Conservation (phyloP, 2,888 invertebrate genomes). For the Acronicta psi region DNA sequence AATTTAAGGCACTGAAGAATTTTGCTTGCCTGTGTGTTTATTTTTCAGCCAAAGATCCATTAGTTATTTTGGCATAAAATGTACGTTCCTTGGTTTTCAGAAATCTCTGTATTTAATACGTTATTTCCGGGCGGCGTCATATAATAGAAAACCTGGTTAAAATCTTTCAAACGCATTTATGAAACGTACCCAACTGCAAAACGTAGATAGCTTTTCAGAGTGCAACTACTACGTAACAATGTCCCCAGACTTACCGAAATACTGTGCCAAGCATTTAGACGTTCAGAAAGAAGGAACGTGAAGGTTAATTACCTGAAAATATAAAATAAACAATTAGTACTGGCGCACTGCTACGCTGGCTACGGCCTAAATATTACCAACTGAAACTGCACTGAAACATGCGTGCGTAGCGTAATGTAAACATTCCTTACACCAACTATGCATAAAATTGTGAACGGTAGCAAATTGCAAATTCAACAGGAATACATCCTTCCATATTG, state of each 20-base stretch:
- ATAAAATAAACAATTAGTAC: conserved; percentile 79
- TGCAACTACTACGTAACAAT: conserved; percentile 75
- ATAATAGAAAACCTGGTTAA: conserved; percentile 7
- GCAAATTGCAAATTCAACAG: conserved; percentile 38
- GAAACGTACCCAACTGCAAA: conserved; percentile 14
- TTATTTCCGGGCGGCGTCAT: neutral
- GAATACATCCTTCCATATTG: conserved; percentile 11
- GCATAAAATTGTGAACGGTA: conserved; percentile 43
- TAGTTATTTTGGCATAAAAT: conserved; percentile 34
- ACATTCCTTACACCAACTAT: conserved; percentile 53
- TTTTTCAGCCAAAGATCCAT: conserved; percentile 35
- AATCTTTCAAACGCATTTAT: conserved; percentile 11
- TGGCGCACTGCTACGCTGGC: conserved; percentile 22
- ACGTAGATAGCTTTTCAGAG: conserved; percentile 47
- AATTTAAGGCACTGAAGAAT: conserved; percentile 50
- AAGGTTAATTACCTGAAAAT: conserved; percentile 88
- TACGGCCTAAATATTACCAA: conserved; percentile 41
- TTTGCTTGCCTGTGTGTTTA: conserved; percentile 40
- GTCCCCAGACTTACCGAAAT: conserved; percentile 83
- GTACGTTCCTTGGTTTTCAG: conserved; percentile 27
- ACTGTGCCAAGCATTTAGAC: conserved; percentile 83
- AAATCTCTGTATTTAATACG: conserved; percentile 27
- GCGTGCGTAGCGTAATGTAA: conserved; percentile 52
- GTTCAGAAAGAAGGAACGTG: conserved; percentile 82
- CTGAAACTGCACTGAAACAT: conserved; percentile 55